Evolutionary conservation across 2,113 vertebrate genomes (phyloP), one percentile per base, ranked within the genome.

Genomic region (Xiphophorus couchianus): DNA sequence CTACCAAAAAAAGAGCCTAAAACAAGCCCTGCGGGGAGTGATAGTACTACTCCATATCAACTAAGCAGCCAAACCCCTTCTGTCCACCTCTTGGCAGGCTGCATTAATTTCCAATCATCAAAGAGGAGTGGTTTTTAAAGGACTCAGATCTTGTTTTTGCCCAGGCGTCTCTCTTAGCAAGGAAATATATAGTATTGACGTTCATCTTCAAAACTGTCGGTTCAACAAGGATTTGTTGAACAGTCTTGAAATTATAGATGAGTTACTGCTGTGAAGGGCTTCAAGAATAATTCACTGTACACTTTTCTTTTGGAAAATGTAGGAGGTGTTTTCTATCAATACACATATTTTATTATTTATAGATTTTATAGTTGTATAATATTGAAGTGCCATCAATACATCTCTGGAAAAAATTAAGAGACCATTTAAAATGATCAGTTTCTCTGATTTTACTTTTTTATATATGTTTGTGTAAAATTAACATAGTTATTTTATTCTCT

Each of bases 91-190:
- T 86, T 74, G 73, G 80, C 80, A 86, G 83, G 68, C 74, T 35
- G 69, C 69, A 42, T 70, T 71, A 9, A 44, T 77, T 87, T 83
- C 78, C 66, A 77, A 81, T 84, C 74, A 90, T 85, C 78, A 83
- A 82, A 80, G 39, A 84, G 66, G 62, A 84, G 86, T 77, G 81
- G 68, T 79, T 87, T 87, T 87, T 79, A 72, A 83, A 83, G 64
- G 70, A 87, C 66, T 80, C 33, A 66, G 66, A 71, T 66, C 60
- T 64, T 8, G 31, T 76, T 85, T 84, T 74, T 76, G 60, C 66
- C 25, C 33, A 66, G 61, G 66, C 30, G 10, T 85, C 70, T 69
- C 37, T 84, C 62, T 68, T 27, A 65, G 72, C 30, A 6, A 74
- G 51, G 69, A 63, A 70, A 12, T 48, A 29, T 70, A 65, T n/a